Base-by-base conservation (phyloP, 2,113 vertebrate genomes). In the Raja brachyura region DNA sequence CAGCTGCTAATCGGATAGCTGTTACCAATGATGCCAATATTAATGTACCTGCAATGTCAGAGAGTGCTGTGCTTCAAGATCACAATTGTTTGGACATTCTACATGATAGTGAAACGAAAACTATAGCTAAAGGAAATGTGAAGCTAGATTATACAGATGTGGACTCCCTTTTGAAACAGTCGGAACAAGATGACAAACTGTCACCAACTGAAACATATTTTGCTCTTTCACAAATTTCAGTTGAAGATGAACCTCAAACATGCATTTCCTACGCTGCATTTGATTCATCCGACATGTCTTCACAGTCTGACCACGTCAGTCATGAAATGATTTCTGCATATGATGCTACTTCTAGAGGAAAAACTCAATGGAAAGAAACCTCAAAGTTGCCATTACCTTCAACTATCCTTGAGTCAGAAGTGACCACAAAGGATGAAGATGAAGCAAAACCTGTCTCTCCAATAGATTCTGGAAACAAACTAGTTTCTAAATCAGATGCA, bases 241-340 rank as follows among this genome's bases (percentile, higher is more conserved):
- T 90, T 68, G 22, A 14, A 92, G 16, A 39, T 92, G 90, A 92
- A 92, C 94, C 94, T 0, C 96, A 97, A 94, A 94, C 96, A 94
- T 96, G 97, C 85, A 95, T 96, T 94, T 93, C 96, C 31, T 96
- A 96, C 95, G 93, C 97, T 95, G 96, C 97, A 94, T 97, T 96
- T 96, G 96, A 96, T 94, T 95, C 97, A 93, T 94, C 96, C 96
- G 93, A 95, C 93, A 94, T 93, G 93, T 95, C 95, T 94, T 94
- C 95, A 25, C 94, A 94, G 61, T 93, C 96, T 94, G 88, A 95
- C 93, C 96, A 95, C 94, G 94, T 95, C 95, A 95, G 94, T 94
- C 74, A 94, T 93, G 95, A 95, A 94, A 94, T 94, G 90, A 31
- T 74, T 92, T 39, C 90, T 92, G 22, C 48, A 28, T 22, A 73